Evolutionary conservation across 2,113 vertebrate species (phyloP).

Genomic region (Trochalopteron elliotii): DNA sequence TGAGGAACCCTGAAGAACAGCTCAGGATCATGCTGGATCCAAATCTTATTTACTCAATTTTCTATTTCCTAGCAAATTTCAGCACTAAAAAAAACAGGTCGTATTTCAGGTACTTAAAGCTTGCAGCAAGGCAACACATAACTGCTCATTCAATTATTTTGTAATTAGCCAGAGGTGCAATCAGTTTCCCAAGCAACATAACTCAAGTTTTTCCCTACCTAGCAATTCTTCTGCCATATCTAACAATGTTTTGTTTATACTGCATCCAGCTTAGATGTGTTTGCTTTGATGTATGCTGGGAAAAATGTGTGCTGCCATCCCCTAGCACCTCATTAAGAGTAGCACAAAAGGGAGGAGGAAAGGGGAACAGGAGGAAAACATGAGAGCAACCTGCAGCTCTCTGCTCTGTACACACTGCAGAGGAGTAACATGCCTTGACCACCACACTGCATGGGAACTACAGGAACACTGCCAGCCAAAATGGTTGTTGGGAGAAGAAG

Average conservation of each 20-base stretch:
- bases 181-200: not conserved
- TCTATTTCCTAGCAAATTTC: not conserved
- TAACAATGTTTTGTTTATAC: not conserved
- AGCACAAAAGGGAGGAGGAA: not conserved
- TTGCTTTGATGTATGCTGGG: not conserved
- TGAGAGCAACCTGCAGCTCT: not conserved
- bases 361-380: not conserved
- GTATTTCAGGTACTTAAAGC: not conserved
- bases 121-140: not conserved
- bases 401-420: not conserved
- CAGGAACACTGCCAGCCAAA: not conserved
- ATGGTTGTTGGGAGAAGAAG: not conserved
- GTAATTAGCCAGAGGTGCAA: not conserved
- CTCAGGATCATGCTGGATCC: not conserved
- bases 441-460: not conserved
- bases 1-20: not conserved
- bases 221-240: not conserved
- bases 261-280: not conserved
- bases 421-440: rapidly evolving
- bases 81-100: not conserved
- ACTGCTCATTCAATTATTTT: not conserved
- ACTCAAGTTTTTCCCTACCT: not conserved
- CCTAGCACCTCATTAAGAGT: not conserved
- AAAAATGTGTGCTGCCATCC: not conserved
- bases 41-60: not conserved